These are phyloP conservation scores for Clupea harengus DNA, from an alignment of 2,113 vertebrate species.

Conservation along the genomic window DNA sequence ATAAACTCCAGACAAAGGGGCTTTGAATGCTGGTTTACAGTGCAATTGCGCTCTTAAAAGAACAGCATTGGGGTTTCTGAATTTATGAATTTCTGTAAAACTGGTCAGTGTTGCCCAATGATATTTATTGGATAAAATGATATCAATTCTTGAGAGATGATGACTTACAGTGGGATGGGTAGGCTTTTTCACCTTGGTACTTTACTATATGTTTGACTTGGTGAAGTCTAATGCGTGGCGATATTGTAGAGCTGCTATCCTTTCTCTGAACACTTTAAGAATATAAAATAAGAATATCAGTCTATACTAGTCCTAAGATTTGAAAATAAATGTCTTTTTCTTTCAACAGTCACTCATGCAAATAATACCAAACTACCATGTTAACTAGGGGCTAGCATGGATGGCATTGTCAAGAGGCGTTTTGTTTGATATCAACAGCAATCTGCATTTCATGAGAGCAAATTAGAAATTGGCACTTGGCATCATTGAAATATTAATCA, in stretches of 20 bases:
- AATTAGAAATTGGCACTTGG: not conserved
- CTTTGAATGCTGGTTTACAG: not conserved
- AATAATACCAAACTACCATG: not conserved
- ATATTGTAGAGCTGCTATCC: no score
- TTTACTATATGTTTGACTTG: no score
- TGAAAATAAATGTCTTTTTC: not conserved
- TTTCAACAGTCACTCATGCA: not conserved
- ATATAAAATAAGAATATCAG: not conserved
- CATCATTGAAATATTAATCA: not conserved
- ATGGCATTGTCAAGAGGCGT: not conserved
- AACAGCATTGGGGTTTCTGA: not conserved
- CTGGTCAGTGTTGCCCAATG: not conserved
- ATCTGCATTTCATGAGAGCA: constrained; percentile 3
- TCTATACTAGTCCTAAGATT: not conserved
- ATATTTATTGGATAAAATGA: not conserved
- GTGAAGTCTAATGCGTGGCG: no score
- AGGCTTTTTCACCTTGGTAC: no score
- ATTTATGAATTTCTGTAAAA: not conserved
- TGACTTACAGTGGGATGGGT: not conserved
- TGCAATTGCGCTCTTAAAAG: not conserved
- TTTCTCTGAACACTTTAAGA: no score
- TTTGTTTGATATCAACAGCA: not conserved
- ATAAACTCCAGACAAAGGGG: not conserved
- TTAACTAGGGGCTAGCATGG: not conserved
- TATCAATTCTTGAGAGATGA: not conserved